phyloP scores from a whole-genome alignment of 2,797 vertebrate genomes.

The Falco biarmicus region DNA sequence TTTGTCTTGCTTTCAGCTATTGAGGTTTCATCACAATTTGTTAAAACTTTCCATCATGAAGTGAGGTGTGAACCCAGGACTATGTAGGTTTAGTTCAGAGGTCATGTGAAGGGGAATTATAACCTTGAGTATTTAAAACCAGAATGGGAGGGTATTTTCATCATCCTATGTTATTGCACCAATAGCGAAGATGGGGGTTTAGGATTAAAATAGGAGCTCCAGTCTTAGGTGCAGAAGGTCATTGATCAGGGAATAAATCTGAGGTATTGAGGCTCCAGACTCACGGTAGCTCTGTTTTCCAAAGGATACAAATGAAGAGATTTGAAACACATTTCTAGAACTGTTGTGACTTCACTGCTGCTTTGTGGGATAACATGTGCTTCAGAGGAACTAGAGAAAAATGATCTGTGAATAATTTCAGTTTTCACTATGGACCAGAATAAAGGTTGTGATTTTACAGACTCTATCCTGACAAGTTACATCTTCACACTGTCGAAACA shows the following conservation, averaged over 20 bases:
- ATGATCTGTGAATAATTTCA: neutral
- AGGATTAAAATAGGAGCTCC: neutral
- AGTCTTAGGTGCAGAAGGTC: neutral
- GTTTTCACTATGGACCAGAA: neutral
- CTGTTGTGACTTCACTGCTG: neutral
- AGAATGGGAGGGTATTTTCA: neutral
- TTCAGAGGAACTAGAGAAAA: neutral
- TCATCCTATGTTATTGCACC: neutral
- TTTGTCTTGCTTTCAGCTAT: conserved; percentile 68
- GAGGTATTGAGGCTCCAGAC: neutral
- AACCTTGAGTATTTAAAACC: neutral
- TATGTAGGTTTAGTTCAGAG: conserved; percentile 14
- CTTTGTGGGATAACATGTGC: rapidly evolving
- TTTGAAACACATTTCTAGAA: neutral
- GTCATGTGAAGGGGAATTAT: conserved; percentile 43
- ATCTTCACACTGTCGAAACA: neutral
- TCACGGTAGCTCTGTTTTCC: neutral
- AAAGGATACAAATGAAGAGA: neutral
- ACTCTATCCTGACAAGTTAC: neutral
- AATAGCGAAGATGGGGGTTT: neutral
- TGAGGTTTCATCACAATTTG: conserved; percentile 30
- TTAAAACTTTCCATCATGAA: conserved; percentile 6
- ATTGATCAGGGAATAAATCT: neutral
- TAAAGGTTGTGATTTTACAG: neutral
- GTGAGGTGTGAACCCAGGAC: conserved; percentile 17